phyloP scores from a whole-genome alignment of 2,888 invertebrate species.

The Dolichomitus sp. region DNA sequence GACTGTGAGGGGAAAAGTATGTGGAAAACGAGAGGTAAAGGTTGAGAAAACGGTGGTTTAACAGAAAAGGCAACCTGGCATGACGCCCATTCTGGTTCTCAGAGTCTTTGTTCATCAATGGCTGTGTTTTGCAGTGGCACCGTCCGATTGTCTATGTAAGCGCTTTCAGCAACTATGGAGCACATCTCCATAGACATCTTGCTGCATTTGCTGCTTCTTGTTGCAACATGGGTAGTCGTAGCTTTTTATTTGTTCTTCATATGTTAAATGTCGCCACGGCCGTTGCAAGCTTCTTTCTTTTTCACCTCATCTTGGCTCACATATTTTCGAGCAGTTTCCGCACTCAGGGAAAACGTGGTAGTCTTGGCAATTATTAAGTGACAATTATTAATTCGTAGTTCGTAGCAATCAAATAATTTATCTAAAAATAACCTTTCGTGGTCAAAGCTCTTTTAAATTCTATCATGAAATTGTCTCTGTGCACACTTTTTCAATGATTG shows the following conservation, averaged over 20 bases:
- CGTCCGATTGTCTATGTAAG: constrained; percentile 18
- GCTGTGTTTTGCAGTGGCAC: neutral
- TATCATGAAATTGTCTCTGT: no score
- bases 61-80: constrained; percentile 24
- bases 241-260: constrained; percentile 1
- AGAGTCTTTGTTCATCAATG: constrained; percentile 7
- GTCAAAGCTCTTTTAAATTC: no score
- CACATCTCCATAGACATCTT: constrained; percentile 12
- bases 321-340: neutral
- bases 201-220: constrained; percentile 17
- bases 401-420: no score
- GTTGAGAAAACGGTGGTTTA: constrained; percentile 8
- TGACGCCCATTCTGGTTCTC: constrained; percentile 5
- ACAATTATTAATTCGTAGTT: no score
- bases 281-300: neutral
- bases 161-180: neutral
- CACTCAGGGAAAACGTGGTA: no score
- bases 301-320: neutral
- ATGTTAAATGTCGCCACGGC: neutral
- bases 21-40: neutral
- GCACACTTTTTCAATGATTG: no score
- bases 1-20: neutral
- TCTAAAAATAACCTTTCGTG: no score
- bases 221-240: neutral
- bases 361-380: no score